phyloP scores from a whole-genome alignment of 2,888 invertebrate species.

The Zygothrica quintamaculata region DNA sequence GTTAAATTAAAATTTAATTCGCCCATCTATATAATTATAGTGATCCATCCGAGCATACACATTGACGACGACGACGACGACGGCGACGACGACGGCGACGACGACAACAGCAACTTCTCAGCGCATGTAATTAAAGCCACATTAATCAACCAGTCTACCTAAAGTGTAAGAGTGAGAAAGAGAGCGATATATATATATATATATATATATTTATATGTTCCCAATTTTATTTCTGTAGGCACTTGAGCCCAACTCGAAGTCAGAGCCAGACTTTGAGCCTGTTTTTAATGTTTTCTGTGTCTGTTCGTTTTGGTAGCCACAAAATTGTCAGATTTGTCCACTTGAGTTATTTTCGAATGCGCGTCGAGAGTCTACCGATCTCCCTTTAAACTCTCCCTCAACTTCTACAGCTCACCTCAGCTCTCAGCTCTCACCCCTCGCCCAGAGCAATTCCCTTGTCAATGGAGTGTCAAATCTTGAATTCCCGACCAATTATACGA shows the following conservation, averaged over 20 bases:
- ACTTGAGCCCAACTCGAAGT: neutral
- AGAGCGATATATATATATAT: no score
- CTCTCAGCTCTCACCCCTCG: neutral
- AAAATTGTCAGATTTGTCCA: conserved; percentile 81
- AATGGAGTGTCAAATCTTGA: conserved; percentile 67
- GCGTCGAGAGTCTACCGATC: conserved; percentile 46
- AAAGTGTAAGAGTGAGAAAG: no score
- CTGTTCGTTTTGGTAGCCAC: conserved; percentile 73
- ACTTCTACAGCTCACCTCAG: no score
- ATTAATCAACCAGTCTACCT: conserved; percentile 82
- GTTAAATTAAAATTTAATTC: conserved; percentile 82
- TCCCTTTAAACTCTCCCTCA: conserved; percentile 4
- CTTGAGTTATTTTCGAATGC: conserved; percentile 78
- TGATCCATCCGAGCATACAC: conserved; percentile 80
- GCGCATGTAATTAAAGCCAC: conserved; percentile 84
- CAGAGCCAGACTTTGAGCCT: conserved; percentile 20
- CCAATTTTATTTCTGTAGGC: neutral
- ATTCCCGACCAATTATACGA: conserved; percentile 78
- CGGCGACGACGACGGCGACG: conserved; percentile 43
- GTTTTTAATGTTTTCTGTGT: conserved; percentile 28
- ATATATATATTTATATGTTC: no score
- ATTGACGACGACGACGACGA: conserved; percentile 60
- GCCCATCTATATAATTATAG: conserved; percentile 81
- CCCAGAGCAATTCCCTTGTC: no score
- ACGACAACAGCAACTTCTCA: conserved; percentile 63